Percentiles rank a stretch among this genome's conserved stretches.
These are phyloP conservation scores for Diadema setosum DNA, from an alignment of 35 echinoderm and acorn worm genomes.

Conservation along the genomic window DNA sequence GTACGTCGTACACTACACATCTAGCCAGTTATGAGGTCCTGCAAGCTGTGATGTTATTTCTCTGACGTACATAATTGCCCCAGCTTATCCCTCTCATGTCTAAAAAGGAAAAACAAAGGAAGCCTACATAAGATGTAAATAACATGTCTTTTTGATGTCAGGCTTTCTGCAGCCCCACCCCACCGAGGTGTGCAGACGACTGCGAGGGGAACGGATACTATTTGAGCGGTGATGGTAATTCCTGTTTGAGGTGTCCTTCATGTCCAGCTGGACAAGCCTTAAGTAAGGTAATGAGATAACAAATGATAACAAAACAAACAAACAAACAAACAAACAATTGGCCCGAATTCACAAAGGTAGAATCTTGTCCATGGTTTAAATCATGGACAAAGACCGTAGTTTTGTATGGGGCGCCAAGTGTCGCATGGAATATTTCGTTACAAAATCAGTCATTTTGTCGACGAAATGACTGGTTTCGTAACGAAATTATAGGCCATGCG, in stretches of 20 bases:
- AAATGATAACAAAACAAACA: neutral
- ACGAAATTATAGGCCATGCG: no score
- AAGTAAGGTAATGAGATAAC: neutral
- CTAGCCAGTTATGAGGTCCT: no score
- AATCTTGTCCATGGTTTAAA: neutral
- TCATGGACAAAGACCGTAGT: neutral
- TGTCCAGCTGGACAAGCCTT: neutral
- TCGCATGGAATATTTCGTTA: neutral
- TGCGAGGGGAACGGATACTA: conserved; percentile 3
- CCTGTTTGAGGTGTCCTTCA: neutral
- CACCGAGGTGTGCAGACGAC: neutral
- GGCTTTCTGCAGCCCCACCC: neutral
- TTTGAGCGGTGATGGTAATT: neutral
- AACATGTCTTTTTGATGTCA: no score
- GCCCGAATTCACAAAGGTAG: no score
- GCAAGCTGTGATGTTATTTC: no score
- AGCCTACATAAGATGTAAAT: no score
- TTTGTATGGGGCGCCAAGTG: neutral
- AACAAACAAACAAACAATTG: no score
- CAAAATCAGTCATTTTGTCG: neutral
- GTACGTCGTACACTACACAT: no score
- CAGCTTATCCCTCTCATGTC: no score
- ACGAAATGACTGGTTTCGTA: neutral
- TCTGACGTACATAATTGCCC: no score
- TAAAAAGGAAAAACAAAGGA: no score